Conservation (phyloP, 1,140 invertebrate species). For the Hycleus cichorii region DNA sequence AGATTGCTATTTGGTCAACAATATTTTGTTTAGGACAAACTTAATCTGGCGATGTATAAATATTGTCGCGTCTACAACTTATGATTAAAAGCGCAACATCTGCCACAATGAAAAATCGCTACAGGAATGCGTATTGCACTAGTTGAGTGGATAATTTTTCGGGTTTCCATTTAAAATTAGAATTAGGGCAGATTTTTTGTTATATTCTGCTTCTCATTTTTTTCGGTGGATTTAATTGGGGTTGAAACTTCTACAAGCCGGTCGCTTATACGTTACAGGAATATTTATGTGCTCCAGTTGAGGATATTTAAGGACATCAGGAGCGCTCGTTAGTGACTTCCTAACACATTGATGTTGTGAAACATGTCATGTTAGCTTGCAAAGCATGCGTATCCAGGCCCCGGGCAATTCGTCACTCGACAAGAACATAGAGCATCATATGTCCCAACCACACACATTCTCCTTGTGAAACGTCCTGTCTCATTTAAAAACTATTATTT, state of each 20-base stretch:
- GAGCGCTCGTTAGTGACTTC: conserved; percentile 37
- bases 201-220: too few relatives aligned
- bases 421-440: conserved; percentile 35
- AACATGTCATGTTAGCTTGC: conserved; percentile 37
- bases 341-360: conserved; percentile 40
- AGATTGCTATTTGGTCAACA: conserved; percentile 35
- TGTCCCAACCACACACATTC: conserved; percentile 38
- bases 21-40: conserved; percentile 34
- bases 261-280: neutral
- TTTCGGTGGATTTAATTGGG: too few relatives aligned
- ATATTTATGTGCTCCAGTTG: conserved; percentile 6
- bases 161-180: too few relatives aligned
- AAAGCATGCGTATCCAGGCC: conserved; percentile 26
- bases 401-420: conserved; percentile 40
- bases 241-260: too few relatives aligned
- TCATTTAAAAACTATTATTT: conserved; percentile 47
- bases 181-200: too few relatives aligned
- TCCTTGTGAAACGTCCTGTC: conserved; percentile 41
- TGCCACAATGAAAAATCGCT: conserved; percentile 6
- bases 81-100: conserved; percentile 28
- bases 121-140: too few relatives aligned
- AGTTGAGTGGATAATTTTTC: too few relatives aligned
- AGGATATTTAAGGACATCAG: conserved; percentile 11
- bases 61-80: conserved; percentile 34
- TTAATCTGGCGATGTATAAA: conserved; percentile 37